A percentile compares a stretch with the other conserved stretches of the same genome.
Evolutionary conservation across 37 sponge, comb jelly and placozoan genomes (phyloP).

Genomic region (Aplysina aerophoba): DNA sequence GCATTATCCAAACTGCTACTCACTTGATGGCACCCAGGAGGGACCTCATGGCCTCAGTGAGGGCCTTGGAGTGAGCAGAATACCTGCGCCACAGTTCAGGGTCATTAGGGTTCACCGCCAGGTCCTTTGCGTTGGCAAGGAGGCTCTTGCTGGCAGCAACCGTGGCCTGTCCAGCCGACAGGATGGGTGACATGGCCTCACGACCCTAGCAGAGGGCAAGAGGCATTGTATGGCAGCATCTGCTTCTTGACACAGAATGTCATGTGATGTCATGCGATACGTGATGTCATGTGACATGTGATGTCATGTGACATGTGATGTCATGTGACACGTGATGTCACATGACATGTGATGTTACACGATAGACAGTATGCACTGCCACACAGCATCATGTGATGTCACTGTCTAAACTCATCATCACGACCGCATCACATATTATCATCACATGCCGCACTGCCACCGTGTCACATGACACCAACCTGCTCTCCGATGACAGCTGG

Average conservation of each 20-base stretch:
- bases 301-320: not conserved
- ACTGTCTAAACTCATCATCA: too few relatives aligned
- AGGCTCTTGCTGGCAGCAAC: conserved; percentile 49
- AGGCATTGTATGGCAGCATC: not conserved
- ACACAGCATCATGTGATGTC: too few relatives aligned
- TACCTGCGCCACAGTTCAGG: conserved; percentile 52
- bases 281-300: not conserved
- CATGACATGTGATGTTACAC: not conserved
- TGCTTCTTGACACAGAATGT: not conserved
- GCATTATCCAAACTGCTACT: not conserved
- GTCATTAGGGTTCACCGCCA: conserved; percentile 56
- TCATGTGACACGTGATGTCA: too few relatives aligned
- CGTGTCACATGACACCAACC: not conserved
- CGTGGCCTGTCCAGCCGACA: conserved; percentile 52
- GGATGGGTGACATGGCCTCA: conserved; percentile 33
- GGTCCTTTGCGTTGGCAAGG: conserved; percentile 38
- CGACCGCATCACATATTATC: too few relatives aligned
- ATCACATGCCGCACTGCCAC: too few relatives aligned
- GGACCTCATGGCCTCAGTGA: conserved; percentile 48
- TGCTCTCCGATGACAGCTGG: conserved; percentile 66
- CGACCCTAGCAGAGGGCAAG: conserved; percentile 32
- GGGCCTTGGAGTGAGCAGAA: conserved; percentile 51
- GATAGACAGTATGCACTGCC: too few relatives aligned
- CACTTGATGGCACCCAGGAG: conserved; percentile 58
- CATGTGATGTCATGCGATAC: not conserved